Conservation (phyloP, 2,888 invertebrate species). For the Agrochola macilenta region DNA sequence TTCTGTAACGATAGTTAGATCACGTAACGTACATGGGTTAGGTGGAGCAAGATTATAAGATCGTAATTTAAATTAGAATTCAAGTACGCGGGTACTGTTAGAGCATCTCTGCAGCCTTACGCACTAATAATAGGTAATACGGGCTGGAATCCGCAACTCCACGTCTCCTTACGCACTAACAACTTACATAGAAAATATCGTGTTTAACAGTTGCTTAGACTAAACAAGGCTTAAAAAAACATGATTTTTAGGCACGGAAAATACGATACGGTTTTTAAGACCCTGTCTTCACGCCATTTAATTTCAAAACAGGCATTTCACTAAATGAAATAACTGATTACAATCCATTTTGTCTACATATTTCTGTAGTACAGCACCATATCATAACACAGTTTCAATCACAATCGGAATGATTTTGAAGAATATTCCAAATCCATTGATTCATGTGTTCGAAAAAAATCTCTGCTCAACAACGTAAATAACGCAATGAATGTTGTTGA, state of each 20-base stretch:
- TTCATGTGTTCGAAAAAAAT: too few relatives aligned
- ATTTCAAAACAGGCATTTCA: conserved; percentile 1
- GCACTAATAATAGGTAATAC: too few relatives aligned
- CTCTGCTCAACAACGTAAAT: too few relatives aligned
- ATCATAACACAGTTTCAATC: too few relatives aligned
- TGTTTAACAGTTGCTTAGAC: conserved; percentile 33
- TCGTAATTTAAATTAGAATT: conserved; percentile 44
- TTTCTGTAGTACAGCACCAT: conserved; percentile 4
- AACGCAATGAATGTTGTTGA: too few relatives aligned
- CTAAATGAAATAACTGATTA: conserved; percentile 7
- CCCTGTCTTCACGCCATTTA: conserved; percentile 23
- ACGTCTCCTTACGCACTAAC: too few relatives aligned
- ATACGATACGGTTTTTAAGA: conserved; percentile 21
- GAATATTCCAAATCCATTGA: too few relatives aligned
- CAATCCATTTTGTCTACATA: conserved; percentile 1
- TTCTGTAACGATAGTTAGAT: conserved; percentile 26
- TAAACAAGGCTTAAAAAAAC: conserved; percentile 35
- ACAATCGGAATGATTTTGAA: too few relatives aligned
- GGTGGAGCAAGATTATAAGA: conserved; percentile 31
- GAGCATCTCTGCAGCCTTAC: conserved; percentile 9
- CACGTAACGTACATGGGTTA: conserved; percentile 34
- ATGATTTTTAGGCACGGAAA: conserved; percentile 33
- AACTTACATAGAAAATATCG: conserved; percentile 20
- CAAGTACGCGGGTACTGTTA: conserved; percentile 11
- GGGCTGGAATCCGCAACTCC: too few relatives aligned